Evolutionary conservation across 2,888 invertebrate species (phyloP), one percentile per base, ranked within the genome.

Genomic region (Lydus trimaculatus): DNA sequence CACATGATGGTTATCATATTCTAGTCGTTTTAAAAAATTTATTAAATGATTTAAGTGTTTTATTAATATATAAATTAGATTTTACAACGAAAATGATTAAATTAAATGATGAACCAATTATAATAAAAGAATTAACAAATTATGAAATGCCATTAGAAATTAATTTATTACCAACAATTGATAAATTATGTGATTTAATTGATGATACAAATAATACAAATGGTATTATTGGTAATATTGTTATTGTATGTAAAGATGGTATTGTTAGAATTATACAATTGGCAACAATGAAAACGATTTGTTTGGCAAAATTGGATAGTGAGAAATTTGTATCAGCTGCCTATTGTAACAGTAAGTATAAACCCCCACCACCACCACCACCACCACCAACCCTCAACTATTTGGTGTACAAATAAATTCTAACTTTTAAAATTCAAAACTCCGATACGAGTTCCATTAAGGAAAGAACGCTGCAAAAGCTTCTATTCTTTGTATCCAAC

Each of bases 301-400:
- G 92, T 0, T 89, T 90, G 71, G 92, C 93, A 31, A 88, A 88
- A 74, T 88, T 92, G 43, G 90, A 91, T 0, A 89, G 89, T 48
- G 90, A 91, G 58, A 91, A 90, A 79, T 95, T 96, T 80, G 90
- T 94, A 15, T 94, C 95, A 0, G 93, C 93, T 1, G 92, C 92
- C 0, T 96, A 94, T 84, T 96, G 96, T 83, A 92, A 94, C 67
- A 95, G 95, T 86, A 85, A 87, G 88, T 87, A 64, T 3, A 13
- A 13, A 15, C n/a, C n/a, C n/a, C n/a, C n/a, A n/a, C n/a, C n/a
- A n/a, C n/a, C n/a, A n/a, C n/a, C n/a, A n/a, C n/a, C n/a, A n/a
- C n/a, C n/a, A n/a, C n/a, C n/a, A n/a, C n/a, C n/a, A n/a, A n/a
- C n/a, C n/a, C n/a, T n/a, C n/a, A n/a, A n/a, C n/a, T n/a, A n/a